A percentile compares a stretch with the other conserved stretches of the same genome.
phyloP scores from a whole-genome alignment of 2,797 vertebrate genomes.

The Phrynocephalus guinanensis region DNA sequence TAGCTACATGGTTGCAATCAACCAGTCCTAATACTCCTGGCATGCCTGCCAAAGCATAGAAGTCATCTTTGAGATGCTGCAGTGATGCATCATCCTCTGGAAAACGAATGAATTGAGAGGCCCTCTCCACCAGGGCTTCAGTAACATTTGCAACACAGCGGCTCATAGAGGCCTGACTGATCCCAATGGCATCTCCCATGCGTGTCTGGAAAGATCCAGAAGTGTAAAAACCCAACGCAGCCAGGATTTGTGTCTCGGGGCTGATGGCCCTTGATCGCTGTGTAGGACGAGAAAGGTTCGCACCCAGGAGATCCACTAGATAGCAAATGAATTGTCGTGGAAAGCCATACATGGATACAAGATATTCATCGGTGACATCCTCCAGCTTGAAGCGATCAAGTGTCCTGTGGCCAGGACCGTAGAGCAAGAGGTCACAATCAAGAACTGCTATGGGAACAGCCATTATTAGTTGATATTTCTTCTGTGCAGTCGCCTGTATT shows the following conservation, averaged over 20 bases:
- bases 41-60: conserved; percentile 90
- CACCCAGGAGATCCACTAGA: conserved; percentile 90
- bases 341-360: conserved; percentile 92
- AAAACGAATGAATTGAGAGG: conserved; percentile 88
- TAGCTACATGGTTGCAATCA: conserved; percentile 91
- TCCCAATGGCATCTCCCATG: conserved; percentile 96
- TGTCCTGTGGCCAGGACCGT: conserved; percentile 92
- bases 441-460: conserved; percentile 90
- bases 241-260: conserved; percentile 94
- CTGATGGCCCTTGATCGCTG: conserved; percentile 95
- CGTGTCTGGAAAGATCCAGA: conserved; percentile 96
- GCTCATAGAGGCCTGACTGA: conserved; percentile 98
- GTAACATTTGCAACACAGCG: conserved; percentile 96
- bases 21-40: conserved; percentile 91
- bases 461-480: conserved; percentile 74
- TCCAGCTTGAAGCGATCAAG: conserved; percentile 93
- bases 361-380: conserved; percentile 89
- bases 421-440: conserved; percentile 93
- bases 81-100: conserved; percentile 81
- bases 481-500: conserved; percentile 33
- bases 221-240: conserved; percentile 94
- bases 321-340: conserved; percentile 93
- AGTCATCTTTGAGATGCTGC: conserved; percentile 89
- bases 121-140: conserved; percentile 91
- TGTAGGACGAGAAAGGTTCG: conserved; percentile 89